These are phyloP conservation scores for Sphenopsis melanotis DNA, from an alignment of 2,797 vertebrate genomes.

Conservation along the genomic window DNA sequence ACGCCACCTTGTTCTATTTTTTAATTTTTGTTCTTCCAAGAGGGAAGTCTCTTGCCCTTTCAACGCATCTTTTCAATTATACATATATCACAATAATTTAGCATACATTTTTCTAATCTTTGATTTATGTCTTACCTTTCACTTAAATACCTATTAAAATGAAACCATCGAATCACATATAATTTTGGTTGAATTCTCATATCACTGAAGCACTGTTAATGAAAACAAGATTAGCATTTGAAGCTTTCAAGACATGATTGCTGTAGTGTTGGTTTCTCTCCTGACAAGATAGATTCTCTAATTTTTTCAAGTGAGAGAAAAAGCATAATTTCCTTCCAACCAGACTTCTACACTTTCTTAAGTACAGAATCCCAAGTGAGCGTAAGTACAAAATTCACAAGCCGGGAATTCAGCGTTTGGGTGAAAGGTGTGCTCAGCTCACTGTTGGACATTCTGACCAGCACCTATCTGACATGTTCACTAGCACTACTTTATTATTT, in stretches of 20 bases:
- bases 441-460: neutral
- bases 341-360: neutral
- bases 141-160: conserved; percentile 5
- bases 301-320: neutral
- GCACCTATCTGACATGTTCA: neutral
- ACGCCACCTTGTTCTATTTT: neutral
- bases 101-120: conserved; percentile 33
- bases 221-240: conserved; percentile 36
- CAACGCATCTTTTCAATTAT: conserved; percentile 7
- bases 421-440: neutral
- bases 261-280: neutral
- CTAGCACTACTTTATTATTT: neutral
- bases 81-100: conserved; percentile 55
- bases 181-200: conserved; percentile 6
- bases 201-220: neutral
- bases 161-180: neutral
- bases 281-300: neutral
- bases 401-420: neutral
- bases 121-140: conserved; percentile 28
- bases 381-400: neutral
- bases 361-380: neutral
- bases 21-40: neutral
- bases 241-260: conserved; percentile 22
- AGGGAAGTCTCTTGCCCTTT: neutral
- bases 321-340: neutral